phyloP scores from a whole-genome alignment of 2,797 vertebrate species.

The Channallabes apus region DNA sequence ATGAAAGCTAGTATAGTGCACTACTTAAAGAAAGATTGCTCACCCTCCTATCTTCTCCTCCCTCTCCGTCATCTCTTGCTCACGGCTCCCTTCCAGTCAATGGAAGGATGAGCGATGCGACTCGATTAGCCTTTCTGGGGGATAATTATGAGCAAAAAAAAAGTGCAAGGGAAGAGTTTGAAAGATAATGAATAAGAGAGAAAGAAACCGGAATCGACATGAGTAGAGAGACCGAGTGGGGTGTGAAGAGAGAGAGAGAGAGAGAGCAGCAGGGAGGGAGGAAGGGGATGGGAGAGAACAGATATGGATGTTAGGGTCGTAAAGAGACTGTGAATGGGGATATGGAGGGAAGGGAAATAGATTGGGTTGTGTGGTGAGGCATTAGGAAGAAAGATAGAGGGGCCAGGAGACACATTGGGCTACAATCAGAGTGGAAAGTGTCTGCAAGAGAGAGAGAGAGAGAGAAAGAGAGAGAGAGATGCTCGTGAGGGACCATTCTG shows the following conservation, averaged over 20 bases:
- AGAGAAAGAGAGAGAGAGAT: constrained; percentile 12
- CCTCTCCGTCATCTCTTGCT: constrained; percentile 17
- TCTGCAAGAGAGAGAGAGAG: background rate
- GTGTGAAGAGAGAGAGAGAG: constrained; percentile 11
- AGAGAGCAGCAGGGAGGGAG: constrained; percentile 2
- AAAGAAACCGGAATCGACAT: constrained; percentile 14
- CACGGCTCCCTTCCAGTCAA: constrained; percentile 29
- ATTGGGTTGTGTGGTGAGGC: constrained; percentile 30
- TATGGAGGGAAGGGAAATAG: constrained; percentile 25
- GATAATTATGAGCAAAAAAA: constrained; percentile 36
- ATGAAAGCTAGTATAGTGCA: constrained; percentile 15
- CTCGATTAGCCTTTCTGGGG: constrained; percentile 39
- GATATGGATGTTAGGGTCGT: constrained; percentile 15
- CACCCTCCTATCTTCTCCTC: constrained; percentile 20
- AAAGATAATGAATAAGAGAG: constrained; percentile 29
- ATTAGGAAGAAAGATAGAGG: constrained; percentile 30
- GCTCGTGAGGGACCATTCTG: constrained; percentile 17
- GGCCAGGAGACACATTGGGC: constrained; percentile 24
- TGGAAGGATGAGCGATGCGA: constrained; percentile 36
- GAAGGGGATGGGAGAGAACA: background rate
- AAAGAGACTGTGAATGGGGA: constrained; percentile 17
- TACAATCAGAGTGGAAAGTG: constrained; percentile 17
- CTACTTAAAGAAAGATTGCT: constrained; percentile 29
- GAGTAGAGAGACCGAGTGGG: constrained; percentile 1
- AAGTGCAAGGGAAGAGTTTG: background rate